Base-by-base conservation (phyloP, 2,113 vertebrate genomes). In the Protobothrops mucrosquamatus region DNA sequence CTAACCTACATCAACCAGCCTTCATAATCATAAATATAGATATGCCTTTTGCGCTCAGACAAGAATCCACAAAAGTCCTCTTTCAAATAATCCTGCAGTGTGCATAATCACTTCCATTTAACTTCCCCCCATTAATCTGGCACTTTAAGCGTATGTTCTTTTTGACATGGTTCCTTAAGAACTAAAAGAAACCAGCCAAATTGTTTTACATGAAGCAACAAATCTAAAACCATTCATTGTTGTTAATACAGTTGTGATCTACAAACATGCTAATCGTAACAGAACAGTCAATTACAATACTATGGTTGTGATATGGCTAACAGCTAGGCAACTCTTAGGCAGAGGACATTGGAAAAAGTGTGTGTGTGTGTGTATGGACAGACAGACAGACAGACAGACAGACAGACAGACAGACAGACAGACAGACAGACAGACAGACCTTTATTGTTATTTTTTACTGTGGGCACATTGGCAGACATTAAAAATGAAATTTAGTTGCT, bases 1-100 rank as follows among this genome's bases (percentile, higher is more conserved):
- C 34, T 24, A 87, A 22, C 51, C 11, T 52, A 90, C 22, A 88
- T 55, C 55, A 59, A 86, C 81, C 57, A 87, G 43, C 23, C 6
- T 23, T 89, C 48, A n/a, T 10, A 85, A 22, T 29, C 91, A 91
- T 92, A 87, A 43, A 91, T 92, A 88, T 10, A 46, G 90, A 61
- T 91, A 89, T 90, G 46, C 20, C 46, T 52, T 94, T 85, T 56
- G 8, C 3, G 89, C 10, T n/a, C 61, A 69, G 64, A 90, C 52
- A 74, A 14, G 20, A 56, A 46, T 46, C 87, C 89, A 56, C 34
- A 20, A n/a, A 61, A 87, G 57, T 61, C 43, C 23, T 52, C 85
- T 55, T 88, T 81, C 51, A 88, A 46, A 54, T 87, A 81, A 74
- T 88, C 46, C 24, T 91, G 57, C 64, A 52, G 56, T 15, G 54